Evolutionary conservation across 2,113 vertebrate genomes (phyloP), one percentile per base, ranked within the genome.

Genomic region (Dermatemys mawii): DNA sequence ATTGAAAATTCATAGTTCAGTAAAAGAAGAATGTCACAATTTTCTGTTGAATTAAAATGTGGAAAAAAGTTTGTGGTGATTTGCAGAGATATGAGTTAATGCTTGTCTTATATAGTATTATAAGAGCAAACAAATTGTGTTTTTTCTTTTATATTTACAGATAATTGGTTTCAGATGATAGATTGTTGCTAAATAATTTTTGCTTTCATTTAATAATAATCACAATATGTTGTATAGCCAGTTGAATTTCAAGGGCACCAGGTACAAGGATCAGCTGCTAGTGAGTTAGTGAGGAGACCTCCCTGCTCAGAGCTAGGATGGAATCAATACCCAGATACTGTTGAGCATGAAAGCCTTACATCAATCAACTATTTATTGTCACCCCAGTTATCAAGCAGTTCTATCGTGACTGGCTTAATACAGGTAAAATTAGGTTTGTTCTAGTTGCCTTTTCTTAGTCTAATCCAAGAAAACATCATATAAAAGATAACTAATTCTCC

Each of bases 231-330:
- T 16, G 51, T 49, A 1, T 92, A 98, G 98, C 97, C 94, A 95
- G 98, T 98, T 96, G 95, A 94, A 2, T 98, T 98, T 96, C 97
- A 97, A 94, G 98, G 98, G 75, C 55, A 98, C 90, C 97, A 89
- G 81, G 95, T 98, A 35, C 97, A 95, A 87, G 98, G 98, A 89
- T 98, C 98, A 24, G 98, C 98, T 63, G 53, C 97, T 83, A 98
- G 98, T 87, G 91, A 96, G 81, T 49, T 97, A 19, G 91, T 97
- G 92, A 6, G 94, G 81, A 98, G 98, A 97, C 79, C 54, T 87
- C 57, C 84, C 46, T 79, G 73, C 93, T 93, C 88, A 2, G 94
- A 86, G 93, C 93, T 84, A 4, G 92, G 22, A 57, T 89, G 88
- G 90, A 88, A 91, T 88, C 94, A 91, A 55, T 24, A 85, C 91